A percentile compares a stretch with the other conserved stretches of the same genome.
Evolutionary conservation across 1,140 invertebrate genomes (phyloP).

Genomic region (Hylaeus anthracinus): DNA sequence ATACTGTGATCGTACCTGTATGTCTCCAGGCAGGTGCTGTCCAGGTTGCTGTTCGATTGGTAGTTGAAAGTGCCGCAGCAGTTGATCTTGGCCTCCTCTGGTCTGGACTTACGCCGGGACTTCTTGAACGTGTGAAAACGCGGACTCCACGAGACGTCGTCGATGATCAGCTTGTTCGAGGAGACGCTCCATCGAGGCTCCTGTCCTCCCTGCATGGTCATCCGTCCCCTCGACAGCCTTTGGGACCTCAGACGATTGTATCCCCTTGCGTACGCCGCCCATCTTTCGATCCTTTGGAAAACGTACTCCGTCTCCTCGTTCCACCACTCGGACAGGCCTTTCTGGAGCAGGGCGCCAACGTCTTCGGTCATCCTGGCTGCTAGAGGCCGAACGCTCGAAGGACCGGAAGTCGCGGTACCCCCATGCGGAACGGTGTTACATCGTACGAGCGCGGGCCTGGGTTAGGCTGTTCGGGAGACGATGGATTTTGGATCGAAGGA

Average conservation of each 20-base stretch:
- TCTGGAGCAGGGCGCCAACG: conserved; percentile 50
- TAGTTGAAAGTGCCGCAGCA: conserved; percentile 74
- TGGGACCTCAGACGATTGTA: conserved; percentile 75
- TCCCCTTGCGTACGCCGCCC: conserved; percentile 72
- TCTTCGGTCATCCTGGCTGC: conserved; percentile 23
- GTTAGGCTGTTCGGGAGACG: background rate
- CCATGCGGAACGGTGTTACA: background rate
- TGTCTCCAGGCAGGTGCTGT: conserved; percentile 73
- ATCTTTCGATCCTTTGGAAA: conserved; percentile 75
- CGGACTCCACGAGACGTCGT: conserved; percentile 52
- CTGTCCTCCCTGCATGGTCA: conserved; percentile 68
- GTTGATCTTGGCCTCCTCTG: conserved; percentile 72
- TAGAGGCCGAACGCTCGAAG: background rate
- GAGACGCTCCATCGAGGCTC: conserved; percentile 59
- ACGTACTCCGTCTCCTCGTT: conserved; percentile 75
- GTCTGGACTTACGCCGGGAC: conserved; percentile 44
- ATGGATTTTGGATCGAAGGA: background rate
- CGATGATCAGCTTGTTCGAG: conserved; percentile 60
- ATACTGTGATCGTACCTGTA: conserved; percentile 79
- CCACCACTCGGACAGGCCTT: conserved; percentile 75
- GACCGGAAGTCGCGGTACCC: too few species aligned
- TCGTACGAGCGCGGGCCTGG: too few species aligned
- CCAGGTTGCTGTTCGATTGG: conserved; percentile 73
- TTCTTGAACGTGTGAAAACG: conserved; percentile 55
- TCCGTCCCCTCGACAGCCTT: conserved; percentile 64